These are phyloP conservation scores for Emydura subglobosa DNA, from an alignment of 2,113 vertebrate species.

Conservation along the genomic window DNA sequence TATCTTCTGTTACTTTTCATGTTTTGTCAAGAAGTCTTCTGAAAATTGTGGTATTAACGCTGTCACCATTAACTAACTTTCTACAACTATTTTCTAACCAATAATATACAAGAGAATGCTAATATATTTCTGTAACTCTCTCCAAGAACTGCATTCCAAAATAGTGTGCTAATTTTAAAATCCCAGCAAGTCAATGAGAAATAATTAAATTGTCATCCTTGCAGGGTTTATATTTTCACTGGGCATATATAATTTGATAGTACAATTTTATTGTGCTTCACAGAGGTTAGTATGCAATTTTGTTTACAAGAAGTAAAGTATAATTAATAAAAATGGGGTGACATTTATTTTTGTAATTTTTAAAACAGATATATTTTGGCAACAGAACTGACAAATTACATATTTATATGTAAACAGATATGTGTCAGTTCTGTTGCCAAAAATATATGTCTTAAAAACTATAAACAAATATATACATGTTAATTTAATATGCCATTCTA, in stretches of 20 bases:
- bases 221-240: background rate
- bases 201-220: background rate
- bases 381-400: rapidly evolving
- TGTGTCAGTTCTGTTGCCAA: background rate
- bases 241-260: background rate
- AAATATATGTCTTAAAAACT: background rate
- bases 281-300: background rate
- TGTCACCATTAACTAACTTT: background rate
- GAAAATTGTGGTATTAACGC: background rate
- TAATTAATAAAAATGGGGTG: background rate
- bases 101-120: background rate
- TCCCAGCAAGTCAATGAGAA: background rate
- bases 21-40: background rate
- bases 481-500: background rate
- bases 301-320: background rate
- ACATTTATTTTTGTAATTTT: background rate
- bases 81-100: background rate
- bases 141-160: background rate
- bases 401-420: background rate
- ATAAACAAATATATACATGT: background rate
- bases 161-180: background rate
- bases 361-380: background rate
- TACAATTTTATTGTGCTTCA: background rate
- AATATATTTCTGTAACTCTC: background rate
- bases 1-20: background rate